phyloP scores from a whole-genome alignment of 2,797 vertebrate species.

The Acomys russatus region DNA sequence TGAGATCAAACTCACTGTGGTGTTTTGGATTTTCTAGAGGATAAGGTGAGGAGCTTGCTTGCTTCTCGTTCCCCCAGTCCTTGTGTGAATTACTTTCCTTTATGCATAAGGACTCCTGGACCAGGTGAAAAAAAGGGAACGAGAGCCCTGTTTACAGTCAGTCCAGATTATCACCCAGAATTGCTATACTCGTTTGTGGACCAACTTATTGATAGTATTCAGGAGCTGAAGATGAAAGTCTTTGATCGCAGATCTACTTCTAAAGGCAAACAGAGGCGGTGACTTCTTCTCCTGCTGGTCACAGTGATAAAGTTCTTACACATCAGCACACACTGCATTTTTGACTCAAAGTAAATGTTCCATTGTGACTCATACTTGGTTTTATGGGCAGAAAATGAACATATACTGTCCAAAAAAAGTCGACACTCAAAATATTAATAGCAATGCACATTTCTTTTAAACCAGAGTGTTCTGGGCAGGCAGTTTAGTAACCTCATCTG shows the following conservation, averaged over 20 bases:
- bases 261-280: slow-evolving; percentile 54
- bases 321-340: slow-evolving; percentile 65
- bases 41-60: slow-evolving; percentile 36
- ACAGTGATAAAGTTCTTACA: slow-evolving; percentile 68
- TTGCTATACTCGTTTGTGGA: slow-evolving; percentile 72
- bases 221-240: slow-evolving; percentile 47
- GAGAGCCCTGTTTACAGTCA: slow-evolving; percentile 60
- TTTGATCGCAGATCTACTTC: slow-evolving; percentile 75
- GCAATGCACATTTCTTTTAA: slow-evolving; percentile 74
- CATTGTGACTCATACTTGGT: slow-evolving; percentile 80
- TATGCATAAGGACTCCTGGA: slow-evolving; percentile 44
- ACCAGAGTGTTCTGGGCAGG: slow-evolving; percentile 71
- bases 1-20: slow-evolving; percentile 69
- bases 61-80: neutral
- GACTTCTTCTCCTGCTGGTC: slow-evolving; percentile 3
- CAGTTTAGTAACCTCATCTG: slow-evolving; percentile 72
- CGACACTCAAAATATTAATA: slow-evolving; percentile 80
- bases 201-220: slow-evolving; percentile 77
- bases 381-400: slow-evolving; percentile 77
- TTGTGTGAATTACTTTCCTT: neutral
- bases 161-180: slow-evolving; percentile 65
- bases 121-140: slow-evolving; percentile 65
- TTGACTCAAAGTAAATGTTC: slow-evolving; percentile 77
- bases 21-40: slow-evolving; percentile 59
- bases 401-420: slow-evolving; percentile 82